A percentile compares a stretch with the other conserved stretches of the same genome.
phyloP scores from a whole-genome alignment of 2,113 vertebrate genomes.

The Onychostruthus taczanowskii region DNA sequence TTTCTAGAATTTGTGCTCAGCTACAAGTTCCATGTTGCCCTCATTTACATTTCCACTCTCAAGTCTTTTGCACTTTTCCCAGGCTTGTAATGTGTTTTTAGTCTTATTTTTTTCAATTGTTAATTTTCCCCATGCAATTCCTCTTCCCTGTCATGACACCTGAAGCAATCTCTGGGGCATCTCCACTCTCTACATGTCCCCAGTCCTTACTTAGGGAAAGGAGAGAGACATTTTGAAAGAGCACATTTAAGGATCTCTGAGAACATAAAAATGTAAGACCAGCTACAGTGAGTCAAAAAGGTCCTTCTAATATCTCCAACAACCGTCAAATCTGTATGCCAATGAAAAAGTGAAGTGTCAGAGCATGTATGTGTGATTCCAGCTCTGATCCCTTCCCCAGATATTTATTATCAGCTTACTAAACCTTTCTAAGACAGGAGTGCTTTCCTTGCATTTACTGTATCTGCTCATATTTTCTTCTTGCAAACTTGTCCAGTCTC shows the following conservation, averaged over 20 bases:
- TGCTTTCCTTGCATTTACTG: neutral
- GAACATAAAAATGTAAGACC: neutral
- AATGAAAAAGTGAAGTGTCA: neutral
- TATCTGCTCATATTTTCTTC: neutral
- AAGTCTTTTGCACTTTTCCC: neutral
- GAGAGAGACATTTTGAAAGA: neutral
- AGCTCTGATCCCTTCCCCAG: neutral
- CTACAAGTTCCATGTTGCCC: neutral
- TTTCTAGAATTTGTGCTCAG: neutral
- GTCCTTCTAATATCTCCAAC: neutral
- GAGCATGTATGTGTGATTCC: neutral
- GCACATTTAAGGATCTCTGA: neutral
- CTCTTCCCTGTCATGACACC: neutral
- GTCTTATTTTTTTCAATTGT: neutral
- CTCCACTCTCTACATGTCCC: neutral
- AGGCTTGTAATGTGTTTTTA: neutral
- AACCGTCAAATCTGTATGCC: neutral
- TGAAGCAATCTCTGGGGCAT: neutral
- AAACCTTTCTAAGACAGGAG: neutral
- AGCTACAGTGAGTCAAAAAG: neutral
- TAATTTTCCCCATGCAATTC: neutral
- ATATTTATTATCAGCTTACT: neutral
- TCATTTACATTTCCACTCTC: neutral
- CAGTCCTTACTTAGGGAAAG: neutral
- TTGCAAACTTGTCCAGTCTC: neutral